These are phyloP conservation scores for Cactoblastis cactorum DNA, from an alignment of 2,888 invertebrate species.

Conservation along the genomic window DNA sequence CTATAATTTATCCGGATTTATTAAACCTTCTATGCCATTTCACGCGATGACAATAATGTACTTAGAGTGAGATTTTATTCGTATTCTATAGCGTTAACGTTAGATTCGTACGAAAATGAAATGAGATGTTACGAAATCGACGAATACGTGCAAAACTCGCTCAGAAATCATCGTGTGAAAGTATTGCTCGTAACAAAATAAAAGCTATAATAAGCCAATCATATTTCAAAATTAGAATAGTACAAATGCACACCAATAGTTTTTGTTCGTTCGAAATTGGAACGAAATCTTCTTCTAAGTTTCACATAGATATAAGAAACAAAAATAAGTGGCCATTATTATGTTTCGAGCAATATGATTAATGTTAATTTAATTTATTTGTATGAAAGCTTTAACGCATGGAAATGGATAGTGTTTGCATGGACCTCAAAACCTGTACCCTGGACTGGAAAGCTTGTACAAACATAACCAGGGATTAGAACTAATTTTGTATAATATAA, in stretches of 20 bases:
- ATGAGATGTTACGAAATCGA: too few relatives aligned
- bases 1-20: constrained; percentile 40
- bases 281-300: neutral
- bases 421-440: constrained; percentile 36
- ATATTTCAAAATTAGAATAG: neutral
- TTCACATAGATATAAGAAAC: neutral
- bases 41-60: neutral
- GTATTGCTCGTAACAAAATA: neutral
- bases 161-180: neutral
- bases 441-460: constrained; percentile 20
- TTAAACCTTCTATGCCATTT: constrained; percentile 3
- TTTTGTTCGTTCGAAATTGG: neutral
- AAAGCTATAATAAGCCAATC: neutral
- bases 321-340: neutral
- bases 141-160: too few relatives aligned
- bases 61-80: too few relatives aligned
- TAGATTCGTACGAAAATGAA: too few relatives aligned
- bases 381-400: constrained; percentile 52
- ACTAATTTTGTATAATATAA: constrained; percentile 32
- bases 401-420: constrained; percentile 47
- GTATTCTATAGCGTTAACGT: too few relatives aligned
- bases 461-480: constrained; percentile 16
- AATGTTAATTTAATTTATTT: constrained; percentile 44
- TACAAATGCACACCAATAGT: neutral
- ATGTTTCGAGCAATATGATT: neutral